Base-by-base conservation (phyloP, 1,140 invertebrate genomes). In the Dreissena polymorpha region DNA sequence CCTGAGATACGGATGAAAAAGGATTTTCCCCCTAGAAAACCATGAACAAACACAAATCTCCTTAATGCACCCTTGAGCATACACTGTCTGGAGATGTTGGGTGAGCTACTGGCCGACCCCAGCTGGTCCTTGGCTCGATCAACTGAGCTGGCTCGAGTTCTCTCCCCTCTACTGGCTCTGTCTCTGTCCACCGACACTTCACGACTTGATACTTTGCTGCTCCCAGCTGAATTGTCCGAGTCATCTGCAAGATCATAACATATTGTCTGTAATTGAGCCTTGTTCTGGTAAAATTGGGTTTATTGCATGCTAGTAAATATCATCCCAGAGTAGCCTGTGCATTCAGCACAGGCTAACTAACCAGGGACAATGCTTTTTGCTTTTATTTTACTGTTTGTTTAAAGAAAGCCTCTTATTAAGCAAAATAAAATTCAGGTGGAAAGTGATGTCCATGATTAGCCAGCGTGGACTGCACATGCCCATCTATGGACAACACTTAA, bases 101-200 rank as follows among this genome's bases (percentile, higher is more conserved):
- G 23, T 53, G 16, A 10, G 50, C 27, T 67, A 60, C 50, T 53
- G 16, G 16, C 21, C n/a, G 29, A 71, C 67, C 51, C 23, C 69
- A 60, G 39, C n/a, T 29, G 25, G 18, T 14, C 13, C 13, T 60
- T 25, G 16, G 21, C 18, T 25, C 86, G 76, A 25, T 86, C 86
- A 21, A 88, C 57, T 13, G 88, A 89, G 16, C 73, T 49, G n/a
- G 87, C 86, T 53, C 88, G 81, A 25, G 85, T 86, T 3, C 81
- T 80, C 8, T 49, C 18, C 53, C 12, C 18, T 12, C 18, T 55
- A 12, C 53, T 18, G 18, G 53, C 53, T 12, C 12, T 16, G 18
- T 55, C 53, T 16, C 83, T 67, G 8, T 85, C 83, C 51, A 80
- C 76, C 53, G 83, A 85, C 10, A 73, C 76, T 14, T 85, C 83